These are phyloP conservation scores for Oreortyx pictus DNA, from an alignment of 2,797 vertebrate species.

Conservation along the genomic window DNA sequence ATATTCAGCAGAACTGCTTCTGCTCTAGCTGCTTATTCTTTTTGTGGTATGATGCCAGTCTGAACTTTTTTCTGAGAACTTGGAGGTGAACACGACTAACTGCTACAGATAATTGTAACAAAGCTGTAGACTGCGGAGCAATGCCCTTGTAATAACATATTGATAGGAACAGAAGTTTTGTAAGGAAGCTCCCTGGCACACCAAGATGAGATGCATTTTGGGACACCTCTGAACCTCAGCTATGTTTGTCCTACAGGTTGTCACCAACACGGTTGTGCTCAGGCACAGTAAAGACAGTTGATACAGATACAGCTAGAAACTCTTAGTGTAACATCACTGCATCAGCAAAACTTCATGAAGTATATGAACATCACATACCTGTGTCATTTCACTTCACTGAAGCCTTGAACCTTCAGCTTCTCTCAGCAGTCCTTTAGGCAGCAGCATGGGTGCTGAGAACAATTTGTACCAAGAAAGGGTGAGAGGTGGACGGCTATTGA, in stretches of 20 bases:
- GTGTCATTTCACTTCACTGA: not conserved
- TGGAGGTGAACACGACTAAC: not conserved
- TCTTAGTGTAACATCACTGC: not conserved
- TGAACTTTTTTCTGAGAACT: not conserved
- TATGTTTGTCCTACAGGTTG: not conserved
- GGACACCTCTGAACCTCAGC: not conserved
- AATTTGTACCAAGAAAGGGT: not conserved
- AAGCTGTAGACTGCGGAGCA: not conserved
- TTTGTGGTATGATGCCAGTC: not conserved
- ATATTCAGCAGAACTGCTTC: not conserved
- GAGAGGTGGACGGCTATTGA: not conserved
- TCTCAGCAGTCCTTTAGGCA: not conserved
- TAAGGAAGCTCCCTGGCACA: not conserved
- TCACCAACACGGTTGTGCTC: rapidly evolving
- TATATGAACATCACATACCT: not conserved
- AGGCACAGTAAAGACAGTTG: not conserved
- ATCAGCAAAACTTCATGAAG: not conserved
- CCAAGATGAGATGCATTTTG: not conserved
- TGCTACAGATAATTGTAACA: not conserved
- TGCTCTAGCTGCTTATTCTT: not conserved
- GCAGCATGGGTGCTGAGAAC: not conserved
- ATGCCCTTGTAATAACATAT: not conserved
- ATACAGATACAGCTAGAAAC: not conserved
- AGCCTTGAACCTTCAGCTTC: not conserved
- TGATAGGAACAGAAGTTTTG: not conserved